Conservation (phyloP, 2,888 invertebrate genomes). For the Bhutanitis thaidina region DNA sequence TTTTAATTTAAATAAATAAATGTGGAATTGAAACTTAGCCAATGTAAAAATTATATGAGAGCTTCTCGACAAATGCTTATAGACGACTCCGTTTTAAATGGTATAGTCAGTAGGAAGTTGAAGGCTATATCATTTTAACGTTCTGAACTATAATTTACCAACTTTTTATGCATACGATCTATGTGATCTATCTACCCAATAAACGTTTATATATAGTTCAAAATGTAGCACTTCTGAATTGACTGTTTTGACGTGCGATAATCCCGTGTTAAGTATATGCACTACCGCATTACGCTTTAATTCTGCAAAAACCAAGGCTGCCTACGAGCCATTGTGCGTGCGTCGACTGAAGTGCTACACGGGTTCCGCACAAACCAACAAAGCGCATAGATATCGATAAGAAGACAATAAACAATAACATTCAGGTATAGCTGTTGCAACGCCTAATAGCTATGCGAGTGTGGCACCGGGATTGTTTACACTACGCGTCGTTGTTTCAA, state of each 20-base stretch:
- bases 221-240: not conserved
- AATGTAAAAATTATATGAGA: too few relatives aligned
- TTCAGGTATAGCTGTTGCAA: slow-evolving; percentile 59
- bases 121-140: not conserved
- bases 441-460: slow-evolving; percentile 52
- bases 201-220: not conserved
- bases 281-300: slow-evolving; percentile 41
- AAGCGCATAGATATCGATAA: slow-evolving; percentile 67
- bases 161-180: too few relatives aligned
- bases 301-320: slow-evolving; percentile 63
- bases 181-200: not conserved
- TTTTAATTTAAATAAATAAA: too few relatives aligned
- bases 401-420: slow-evolving; percentile 79
- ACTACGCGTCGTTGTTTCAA: slow-evolving; percentile 31
- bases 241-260: slow-evolving; percentile 2
- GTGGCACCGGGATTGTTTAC: slow-evolving; percentile 43
- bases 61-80: too few relatives aligned
- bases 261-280: slow-evolving; percentile 20
- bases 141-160: too few relatives aligned
- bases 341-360: slow-evolving; percentile 24
- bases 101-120: too few relatives aligned
- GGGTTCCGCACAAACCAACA: slow-evolving; percentile 52
- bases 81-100: too few relatives aligned
- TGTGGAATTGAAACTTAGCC: too few relatives aligned
- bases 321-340: slow-evolving; percentile 50